phyloP scores from a whole-genome alignment of 2,888 invertebrate species.

The Ommatoiulus sabulosus region DNA sequence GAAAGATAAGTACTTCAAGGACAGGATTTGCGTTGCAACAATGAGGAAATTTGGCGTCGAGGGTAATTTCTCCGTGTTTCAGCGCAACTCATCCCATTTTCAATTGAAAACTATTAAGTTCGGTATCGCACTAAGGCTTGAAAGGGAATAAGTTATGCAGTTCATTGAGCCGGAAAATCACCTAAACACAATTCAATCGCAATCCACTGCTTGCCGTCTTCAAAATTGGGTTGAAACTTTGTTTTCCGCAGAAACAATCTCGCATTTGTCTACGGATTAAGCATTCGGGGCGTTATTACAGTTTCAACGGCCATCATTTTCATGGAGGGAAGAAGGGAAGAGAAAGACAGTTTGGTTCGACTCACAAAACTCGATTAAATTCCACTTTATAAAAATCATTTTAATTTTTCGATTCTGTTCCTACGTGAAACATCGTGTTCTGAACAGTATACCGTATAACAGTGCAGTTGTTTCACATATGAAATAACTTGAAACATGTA shows the following conservation, averaged over 20 bases:
- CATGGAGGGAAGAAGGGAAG: neutral
- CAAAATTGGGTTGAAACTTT: conserved; percentile 45
- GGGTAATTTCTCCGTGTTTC: conserved; percentile 31
- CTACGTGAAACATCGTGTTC: too few species aligned
- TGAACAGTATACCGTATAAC: too few species aligned
- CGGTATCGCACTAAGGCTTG: conserved; percentile 46
- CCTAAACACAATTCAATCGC: conserved; percentile 50
- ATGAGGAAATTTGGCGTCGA: conserved; percentile 20
- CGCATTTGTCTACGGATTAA: conserved; percentile 27
- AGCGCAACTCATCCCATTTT: conserved; percentile 32
- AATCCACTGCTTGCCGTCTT: conserved; percentile 33
- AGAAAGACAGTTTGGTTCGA: neutral
- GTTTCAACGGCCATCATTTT: neutral
- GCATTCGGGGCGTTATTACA: conserved; percentile 4
- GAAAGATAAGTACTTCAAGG: conserved; percentile 28
- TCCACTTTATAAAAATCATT: conserved; percentile 15
- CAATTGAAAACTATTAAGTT: conserved; percentile 51
- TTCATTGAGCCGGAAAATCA: conserved; percentile 51
- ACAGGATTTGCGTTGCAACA: conserved; percentile 28
- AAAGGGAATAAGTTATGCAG: conserved; percentile 51
- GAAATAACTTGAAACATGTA: too few species aligned
- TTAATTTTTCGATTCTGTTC: neutral
- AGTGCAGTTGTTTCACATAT: too few species aligned
- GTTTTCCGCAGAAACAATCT: conserved; percentile 28
- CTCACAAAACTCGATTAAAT: conserved; percentile 12